Evolutionary conservation across 1,140 invertebrate species (phyloP).

Genomic region (Atta cephalotes): DNA sequence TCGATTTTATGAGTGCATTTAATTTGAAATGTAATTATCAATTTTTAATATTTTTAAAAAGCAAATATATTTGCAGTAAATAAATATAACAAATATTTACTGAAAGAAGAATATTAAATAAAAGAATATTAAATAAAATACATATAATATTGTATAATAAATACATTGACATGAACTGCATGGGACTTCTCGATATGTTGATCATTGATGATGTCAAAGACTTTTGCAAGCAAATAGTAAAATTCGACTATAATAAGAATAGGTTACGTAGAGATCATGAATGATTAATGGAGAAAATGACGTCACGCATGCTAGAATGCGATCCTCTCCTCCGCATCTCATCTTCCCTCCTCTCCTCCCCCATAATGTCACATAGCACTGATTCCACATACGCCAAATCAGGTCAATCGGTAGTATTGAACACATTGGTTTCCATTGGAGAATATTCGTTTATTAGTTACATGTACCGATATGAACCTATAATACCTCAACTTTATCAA

Average conservation of each 20-base stretch:
- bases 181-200: neutral
- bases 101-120: neutral
- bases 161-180: neutral
- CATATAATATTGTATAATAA: neutral
- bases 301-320: constrained; percentile 57
- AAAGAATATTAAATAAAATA: neutral
- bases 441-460: constrained; percentile 35
- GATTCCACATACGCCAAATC: constrained; percentile 56
- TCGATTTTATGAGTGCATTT: neutral
- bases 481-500: too few relatives aligned
- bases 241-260: constrained; percentile 51
- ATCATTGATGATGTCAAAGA: neutral
- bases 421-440: constrained; percentile 47
- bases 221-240: constrained; percentile 18
- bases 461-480: neutral
- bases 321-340: constrained; percentile 18
- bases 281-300: constrained; percentile 56
- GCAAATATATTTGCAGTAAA: neutral
- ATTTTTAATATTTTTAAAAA: neutral
- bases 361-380: constrained; percentile 16
- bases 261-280: neutral
- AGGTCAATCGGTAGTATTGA: constrained; percentile 68
- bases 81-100: neutral
- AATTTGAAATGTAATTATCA: neutral
- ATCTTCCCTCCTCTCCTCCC: too few relatives aligned